A percentile compares a stretch with the other conserved stretches of the same genome.
Conservation (phyloP, 2,113 vertebrate genomes). For the Aramus guarauna region DNA sequence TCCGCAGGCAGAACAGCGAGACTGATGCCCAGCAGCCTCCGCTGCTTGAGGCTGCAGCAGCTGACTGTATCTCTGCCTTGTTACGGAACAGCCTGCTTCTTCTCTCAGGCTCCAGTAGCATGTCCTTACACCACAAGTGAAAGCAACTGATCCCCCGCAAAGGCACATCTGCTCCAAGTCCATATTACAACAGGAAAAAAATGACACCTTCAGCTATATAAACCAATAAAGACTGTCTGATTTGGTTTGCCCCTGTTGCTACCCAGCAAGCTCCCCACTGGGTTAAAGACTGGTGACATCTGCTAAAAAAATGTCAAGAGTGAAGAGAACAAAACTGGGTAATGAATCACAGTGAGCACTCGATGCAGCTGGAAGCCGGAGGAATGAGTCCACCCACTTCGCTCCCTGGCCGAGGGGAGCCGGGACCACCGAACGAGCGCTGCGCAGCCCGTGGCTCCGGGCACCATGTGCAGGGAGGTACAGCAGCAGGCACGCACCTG, state of each 20-base stretch:
- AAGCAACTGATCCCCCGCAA: constrained; percentile 45
- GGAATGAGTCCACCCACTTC: neutral
- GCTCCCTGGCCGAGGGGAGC: neutral
- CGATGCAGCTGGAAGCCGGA: neutral
- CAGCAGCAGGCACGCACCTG: neutral
- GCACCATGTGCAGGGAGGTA: neutral
- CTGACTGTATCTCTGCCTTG: neutral
- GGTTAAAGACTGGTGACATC: constrained; percentile 72
- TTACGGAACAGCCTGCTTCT: neutral
- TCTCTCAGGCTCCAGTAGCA: constrained; percentile 2
- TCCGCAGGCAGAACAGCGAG: neutral
- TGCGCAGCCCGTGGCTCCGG: neutral
- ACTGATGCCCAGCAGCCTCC: neutral
- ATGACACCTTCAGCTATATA: constrained; percentile 66
- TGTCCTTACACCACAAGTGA: constrained; percentile 19
- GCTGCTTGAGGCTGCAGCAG: neutral
- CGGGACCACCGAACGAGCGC: neutral
- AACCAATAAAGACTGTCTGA: constrained; percentile 76
- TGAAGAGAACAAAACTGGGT: constrained; percentile 12
- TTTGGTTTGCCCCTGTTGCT: constrained; percentile 71
- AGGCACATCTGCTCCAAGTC: constrained; percentile 79
- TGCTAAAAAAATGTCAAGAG: constrained; percentile 58
- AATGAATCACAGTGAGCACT: neutral
- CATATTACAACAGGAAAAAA: constrained; percentile 68
- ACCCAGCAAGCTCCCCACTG: constrained; percentile 58